phyloP scores from a whole-genome alignment of 2,113 vertebrate species.

The Amblyopsis rosae region DNA sequence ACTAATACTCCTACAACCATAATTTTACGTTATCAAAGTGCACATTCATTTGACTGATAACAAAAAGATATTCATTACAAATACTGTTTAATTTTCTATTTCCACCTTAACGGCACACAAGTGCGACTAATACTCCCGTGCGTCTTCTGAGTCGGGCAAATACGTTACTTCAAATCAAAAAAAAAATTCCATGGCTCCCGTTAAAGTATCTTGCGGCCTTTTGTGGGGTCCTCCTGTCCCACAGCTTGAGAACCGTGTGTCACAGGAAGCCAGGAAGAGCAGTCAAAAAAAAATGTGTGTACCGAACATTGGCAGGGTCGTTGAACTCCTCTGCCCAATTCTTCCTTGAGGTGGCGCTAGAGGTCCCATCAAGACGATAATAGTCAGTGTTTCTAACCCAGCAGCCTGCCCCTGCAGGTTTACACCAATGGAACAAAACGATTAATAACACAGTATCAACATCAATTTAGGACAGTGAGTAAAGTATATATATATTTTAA shows the following conservation, averaged over 20 bases:
- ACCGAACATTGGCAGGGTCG: slow-evolving; percentile 85
- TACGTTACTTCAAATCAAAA: too few relatives aligned
- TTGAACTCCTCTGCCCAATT: slow-evolving; percentile 95
- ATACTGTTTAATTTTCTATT: too few relatives aligned
- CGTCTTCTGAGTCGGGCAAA: too few relatives aligned
- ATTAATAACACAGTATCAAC: not conserved
- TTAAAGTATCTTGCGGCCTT: not conserved
- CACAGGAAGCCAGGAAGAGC: too few relatives aligned
- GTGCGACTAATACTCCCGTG: too few relatives aligned
- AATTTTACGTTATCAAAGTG: too few relatives aligned
- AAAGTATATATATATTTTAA: not conserved
- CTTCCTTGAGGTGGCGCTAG: slow-evolving; percentile 82
- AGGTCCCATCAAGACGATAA: slow-evolving; percentile 92
- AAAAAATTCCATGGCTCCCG: not conserved
- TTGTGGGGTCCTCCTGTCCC: not conserved
- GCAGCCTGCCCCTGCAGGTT: slow-evolving; percentile 77
- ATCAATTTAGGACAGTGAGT: not conserved
- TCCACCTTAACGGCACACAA: too few relatives aligned
- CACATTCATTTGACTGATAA: too few relatives aligned
- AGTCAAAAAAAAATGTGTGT: slow-evolving; percentile 20
- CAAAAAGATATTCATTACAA: too few relatives aligned
- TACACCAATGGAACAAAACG: slow-evolving; percentile 2
- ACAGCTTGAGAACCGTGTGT: not conserved
- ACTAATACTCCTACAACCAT: too few relatives aligned
- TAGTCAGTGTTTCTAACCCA: slow-evolving; percentile 95